Percentiles rank a stretch among this genome's conserved stretches.
These are phyloP conservation scores for Taurulus bubalis DNA, from an alignment of 2,113 vertebrate species.

Conservation along the genomic window DNA sequence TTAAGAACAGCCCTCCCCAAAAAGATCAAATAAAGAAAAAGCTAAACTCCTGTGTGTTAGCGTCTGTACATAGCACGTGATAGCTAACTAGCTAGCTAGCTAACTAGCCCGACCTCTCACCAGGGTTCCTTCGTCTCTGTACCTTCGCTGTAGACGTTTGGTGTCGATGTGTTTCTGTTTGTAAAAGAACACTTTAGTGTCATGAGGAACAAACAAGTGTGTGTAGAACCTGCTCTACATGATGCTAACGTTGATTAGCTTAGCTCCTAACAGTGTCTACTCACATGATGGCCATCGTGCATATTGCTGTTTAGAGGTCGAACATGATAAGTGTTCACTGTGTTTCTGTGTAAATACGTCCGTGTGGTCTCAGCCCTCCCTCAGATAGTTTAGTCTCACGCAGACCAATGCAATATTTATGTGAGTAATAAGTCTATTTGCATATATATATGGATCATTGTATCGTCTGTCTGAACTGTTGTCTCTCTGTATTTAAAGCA, in stretches of 20 bases:
- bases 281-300: constrained; percentile 72
- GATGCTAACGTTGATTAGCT: constrained; percentile 74
- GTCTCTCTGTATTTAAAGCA: constrained; percentile 46
- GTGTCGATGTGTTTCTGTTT: constrained; percentile 79
- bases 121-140: constrained; percentile 75
- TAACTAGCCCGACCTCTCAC: constrained; percentile 73
- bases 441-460: constrained; percentile 41
- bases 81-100: constrained; percentile 66
- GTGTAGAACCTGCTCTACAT: constrained; percentile 67
- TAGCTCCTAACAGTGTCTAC: constrained; percentile 75
- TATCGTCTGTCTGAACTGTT: constrained; percentile 49
- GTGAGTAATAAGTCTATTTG: constrained; percentile 71
- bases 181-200: constrained; percentile 67
- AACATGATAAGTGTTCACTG: constrained; percentile 65
- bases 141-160: constrained; percentile 75
- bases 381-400: constrained; percentile 61
- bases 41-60: constrained; percentile 10
- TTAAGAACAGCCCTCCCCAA: not conserved
- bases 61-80: constrained; percentile 78
- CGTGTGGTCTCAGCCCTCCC: constrained; percentile 30
- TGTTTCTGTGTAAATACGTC: constrained; percentile 73
- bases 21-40: not conserved
- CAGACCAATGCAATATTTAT: constrained; percentile 81
- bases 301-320: constrained; percentile 77
- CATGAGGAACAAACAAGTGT: constrained; percentile 54